Evolutionary conservation across 2,797 vertebrate species (phyloP).

Genomic region (Nasua narica): DNA sequence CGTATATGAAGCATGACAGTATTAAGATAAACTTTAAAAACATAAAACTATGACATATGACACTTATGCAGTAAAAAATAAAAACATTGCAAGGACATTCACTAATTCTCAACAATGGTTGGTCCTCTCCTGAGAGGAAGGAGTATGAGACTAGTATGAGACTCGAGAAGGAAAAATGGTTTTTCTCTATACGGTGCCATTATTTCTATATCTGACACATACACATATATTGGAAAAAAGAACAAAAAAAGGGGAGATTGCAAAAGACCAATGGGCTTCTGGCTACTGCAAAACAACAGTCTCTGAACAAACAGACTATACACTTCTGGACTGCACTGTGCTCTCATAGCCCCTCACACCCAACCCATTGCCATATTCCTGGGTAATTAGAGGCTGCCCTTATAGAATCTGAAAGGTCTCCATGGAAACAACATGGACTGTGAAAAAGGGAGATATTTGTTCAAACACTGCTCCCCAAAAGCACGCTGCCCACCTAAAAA

Average conservation of each 20-base stretch:
- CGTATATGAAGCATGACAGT: not conserved
- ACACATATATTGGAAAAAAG: not conserved
- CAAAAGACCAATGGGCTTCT: not conserved
- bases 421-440: slow-evolving; percentile 8
- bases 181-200: not conserved
- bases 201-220: not conserved
- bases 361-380: not conserved
- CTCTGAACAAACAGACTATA: not conserved
- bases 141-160: not conserved
- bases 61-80: not conserved
- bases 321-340: not conserved
- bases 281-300: not conserved
- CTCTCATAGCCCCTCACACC: not conserved
- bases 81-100: not conserved
- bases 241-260: not conserved
- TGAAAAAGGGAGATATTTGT: slow-evolving; percentile 25
- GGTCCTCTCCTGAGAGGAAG: not conserved
- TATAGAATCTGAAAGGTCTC: not conserved
- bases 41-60: not conserved
- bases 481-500: not conserved
- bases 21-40: not conserved
- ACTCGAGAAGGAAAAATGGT: not conserved
- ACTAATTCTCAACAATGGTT: not conserved
- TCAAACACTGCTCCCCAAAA: not conserved
- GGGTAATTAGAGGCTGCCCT: not conserved